These are phyloP conservation scores for Tragelaphus buxtoni DNA, from an alignment of 2,113 vertebrate species.

Conservation along the genomic window DNA sequence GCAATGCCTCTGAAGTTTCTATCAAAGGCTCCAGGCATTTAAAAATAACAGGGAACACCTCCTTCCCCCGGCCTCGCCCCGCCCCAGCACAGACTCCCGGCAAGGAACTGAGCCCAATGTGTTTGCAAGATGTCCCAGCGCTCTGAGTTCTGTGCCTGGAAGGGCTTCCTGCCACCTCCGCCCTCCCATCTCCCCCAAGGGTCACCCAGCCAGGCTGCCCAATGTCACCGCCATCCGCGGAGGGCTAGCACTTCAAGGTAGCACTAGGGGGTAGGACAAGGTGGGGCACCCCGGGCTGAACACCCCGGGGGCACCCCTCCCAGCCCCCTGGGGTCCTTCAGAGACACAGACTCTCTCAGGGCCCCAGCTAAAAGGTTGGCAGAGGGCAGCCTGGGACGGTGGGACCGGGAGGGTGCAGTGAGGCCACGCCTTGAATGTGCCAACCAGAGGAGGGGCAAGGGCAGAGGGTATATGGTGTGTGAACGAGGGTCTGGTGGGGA, in stretches of 20 bases:
- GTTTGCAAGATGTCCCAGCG: constrained; percentile 51
- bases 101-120: constrained; percentile 30
- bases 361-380: neutral
- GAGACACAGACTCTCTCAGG: neutral
- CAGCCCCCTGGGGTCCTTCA: neutral
- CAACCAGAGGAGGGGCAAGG: neutral
- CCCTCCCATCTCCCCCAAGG: neutral
- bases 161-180: neutral
- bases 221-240: neutral
- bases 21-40: constrained; percentile 69
- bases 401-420: neutral
- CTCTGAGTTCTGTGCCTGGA: neutral
- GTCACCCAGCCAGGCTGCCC: neutral
- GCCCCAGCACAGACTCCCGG: neutral
- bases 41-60: constrained; percentile 65
- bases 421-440: neutral
- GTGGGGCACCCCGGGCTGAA: neutral
- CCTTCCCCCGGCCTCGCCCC: neutral
- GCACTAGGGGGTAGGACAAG: neutral
- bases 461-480: neutral
- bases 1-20: constrained; percentile 64
- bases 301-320: fast-evolving
- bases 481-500: neutral
- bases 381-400: fast-evolving
- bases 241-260: neutral